Base-by-base conservation (phyloP, 1,140 invertebrate genomes). In the Caerostris extrusa region DNA sequence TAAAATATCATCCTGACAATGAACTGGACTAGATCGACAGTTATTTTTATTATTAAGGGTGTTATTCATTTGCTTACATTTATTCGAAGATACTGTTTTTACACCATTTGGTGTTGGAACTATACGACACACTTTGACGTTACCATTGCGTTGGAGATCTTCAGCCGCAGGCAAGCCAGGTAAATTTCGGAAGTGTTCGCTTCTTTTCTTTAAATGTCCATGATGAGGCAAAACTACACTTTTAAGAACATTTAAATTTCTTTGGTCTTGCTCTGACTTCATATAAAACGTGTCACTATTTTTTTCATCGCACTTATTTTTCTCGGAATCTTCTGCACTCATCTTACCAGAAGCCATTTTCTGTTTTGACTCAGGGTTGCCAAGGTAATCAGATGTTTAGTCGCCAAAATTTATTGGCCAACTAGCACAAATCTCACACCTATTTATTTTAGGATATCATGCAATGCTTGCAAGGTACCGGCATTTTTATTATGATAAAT, bases 161-260 rank as follows among this genome's bases (percentile, higher is more conserved):
- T 93, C 92, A 57, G 92, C n/a, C 69, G 92, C 85, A 71, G 95
- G 95, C 83, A 95, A 95, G 91, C 95, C 96, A 85, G 96, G 96
- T 67, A 96, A 95, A 95, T 96, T 96, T 69, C 95, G 94, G 94
- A 95, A 95, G 81, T 95, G 90, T 60, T 94, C 95, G 55, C 96
- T 95, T 95, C 95, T 94, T 92, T 95, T 96, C 61, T 93, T 94
- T 60, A 91, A 60, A 69, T 83, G 61, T 56, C 82, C 64, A 85
- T 85, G 60, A 69, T 88, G 61, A 55, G 69, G 92, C 17, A 93
- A 57, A 88, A 93, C 92, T 14, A 93, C 86, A 93, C 86, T 93
- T 89, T 93, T 88, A 19, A 93, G 56, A 82, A 77, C 77, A 34
- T 67, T 88, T 88, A 61, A n/a, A 93, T 93, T 93, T 67, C 57